phyloP scores from a whole-genome alignment of 1,140 invertebrate genomes.

The Parapsyche elsis region DNA sequence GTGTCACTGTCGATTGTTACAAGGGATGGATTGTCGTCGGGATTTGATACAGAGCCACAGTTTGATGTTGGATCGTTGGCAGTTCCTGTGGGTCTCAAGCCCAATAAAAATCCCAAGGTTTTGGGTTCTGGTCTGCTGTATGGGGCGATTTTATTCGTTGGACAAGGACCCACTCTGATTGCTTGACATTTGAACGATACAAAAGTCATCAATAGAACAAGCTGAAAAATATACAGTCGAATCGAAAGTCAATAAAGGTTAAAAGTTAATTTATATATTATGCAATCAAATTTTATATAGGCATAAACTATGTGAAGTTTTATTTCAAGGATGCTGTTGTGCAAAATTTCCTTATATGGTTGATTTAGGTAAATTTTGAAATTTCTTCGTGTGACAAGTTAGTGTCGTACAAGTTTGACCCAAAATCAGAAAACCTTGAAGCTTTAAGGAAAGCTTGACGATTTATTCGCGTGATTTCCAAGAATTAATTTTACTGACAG shows the following conservation, averaged over 20 bases:
- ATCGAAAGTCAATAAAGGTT: no score
- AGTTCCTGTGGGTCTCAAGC: neutral
- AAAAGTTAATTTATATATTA: no score
- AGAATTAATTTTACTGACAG: no score
- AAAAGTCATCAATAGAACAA: neutral
- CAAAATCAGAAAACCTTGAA: neutral
- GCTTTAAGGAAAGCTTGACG: neutral
- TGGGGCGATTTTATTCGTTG: constrained; percentile 44
- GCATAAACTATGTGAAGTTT: neutral
- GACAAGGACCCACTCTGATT: constrained; percentile 35
- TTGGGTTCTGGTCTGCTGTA: neutral
- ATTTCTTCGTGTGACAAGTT: neutral
- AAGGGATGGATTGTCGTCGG: constrained; percentile 29
- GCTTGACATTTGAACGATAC: neutral
- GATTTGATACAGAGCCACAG: constrained; percentile 22
- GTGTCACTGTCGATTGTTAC: constrained; percentile 23
- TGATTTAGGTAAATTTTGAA: neutral
- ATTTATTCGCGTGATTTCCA: neutral
- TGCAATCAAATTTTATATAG: no score
- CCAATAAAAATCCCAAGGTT: constrained; percentile 45
- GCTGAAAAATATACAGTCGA: neutral
- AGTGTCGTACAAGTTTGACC: neutral
- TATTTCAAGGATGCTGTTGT: neutral
- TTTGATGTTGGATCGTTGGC: neutral
- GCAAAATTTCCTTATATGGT: neutral